Conservation (phyloP, 2,113 vertebrate species). For the Laterallus jamaicensis region DNA sequence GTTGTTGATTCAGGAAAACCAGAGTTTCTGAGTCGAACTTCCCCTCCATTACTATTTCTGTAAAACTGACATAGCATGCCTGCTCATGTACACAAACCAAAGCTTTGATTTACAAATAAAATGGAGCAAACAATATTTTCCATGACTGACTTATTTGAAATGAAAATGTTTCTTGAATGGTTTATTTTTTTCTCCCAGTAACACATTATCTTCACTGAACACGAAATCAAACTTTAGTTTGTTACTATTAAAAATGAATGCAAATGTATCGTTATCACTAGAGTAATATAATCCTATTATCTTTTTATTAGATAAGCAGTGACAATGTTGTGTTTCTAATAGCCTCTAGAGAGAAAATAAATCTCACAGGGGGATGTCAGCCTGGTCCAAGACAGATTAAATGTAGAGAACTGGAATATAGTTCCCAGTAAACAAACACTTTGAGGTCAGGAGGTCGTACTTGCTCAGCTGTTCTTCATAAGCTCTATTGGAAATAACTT, state of each 20-base stretch:
- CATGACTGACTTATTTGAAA: neutral
- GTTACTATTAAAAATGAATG: conserved; percentile 9
- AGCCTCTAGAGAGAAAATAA: conserved; percentile 44
- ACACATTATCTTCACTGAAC: neutral
- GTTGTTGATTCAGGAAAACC: neutral
- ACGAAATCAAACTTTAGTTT: neutral
- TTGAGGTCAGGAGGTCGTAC: conserved; percentile 33
- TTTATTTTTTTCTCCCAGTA: neutral
- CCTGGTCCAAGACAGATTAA: conserved; percentile 56
- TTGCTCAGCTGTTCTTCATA: conserved; percentile 68
- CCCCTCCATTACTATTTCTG: neutral
- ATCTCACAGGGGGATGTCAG: conserved; percentile 50
- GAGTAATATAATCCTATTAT: conserved; percentile 40
- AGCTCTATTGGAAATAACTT: conserved; percentile 63
- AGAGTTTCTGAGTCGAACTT: neutral
- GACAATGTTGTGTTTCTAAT: conserved; percentile 43
- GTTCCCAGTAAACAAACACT: conserved; percentile 70
- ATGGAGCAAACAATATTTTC: neutral
- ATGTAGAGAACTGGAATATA: conserved; percentile 60
- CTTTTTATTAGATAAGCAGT: conserved; percentile 53
- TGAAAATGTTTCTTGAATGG: neutral
- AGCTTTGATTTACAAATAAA: neutral
- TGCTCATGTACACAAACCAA: neutral
- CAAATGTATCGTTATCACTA: neutral
- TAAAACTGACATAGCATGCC: neutral